Evolutionary conservation across 2,113 vertebrate genomes (phyloP), one percentile per base, ranked within the genome.

Genomic region (Petroica traversi): DNA sequence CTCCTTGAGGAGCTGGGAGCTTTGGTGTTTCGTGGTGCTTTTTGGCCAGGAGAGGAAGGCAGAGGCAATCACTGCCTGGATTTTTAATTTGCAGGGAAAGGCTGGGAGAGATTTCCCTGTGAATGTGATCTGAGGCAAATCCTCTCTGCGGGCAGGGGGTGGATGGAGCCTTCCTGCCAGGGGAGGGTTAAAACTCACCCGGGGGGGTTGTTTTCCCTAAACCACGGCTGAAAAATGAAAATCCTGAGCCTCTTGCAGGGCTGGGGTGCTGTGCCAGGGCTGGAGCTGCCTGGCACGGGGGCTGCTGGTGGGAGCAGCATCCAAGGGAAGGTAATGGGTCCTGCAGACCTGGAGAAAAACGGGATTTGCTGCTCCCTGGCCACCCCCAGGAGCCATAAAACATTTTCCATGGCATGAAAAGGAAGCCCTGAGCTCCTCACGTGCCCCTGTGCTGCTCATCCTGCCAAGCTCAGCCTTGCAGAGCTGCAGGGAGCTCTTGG

Each of bases 301-400:
- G n/a, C n/a, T n/a, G n/a, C n/a, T n/a, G n/a, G n/a, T n/a, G n/a
- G 22, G 14, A 62, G n/a, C 55, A 20, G 36, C n/a, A 4, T 43
- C 67, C 1, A 0, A 14, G 46, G 22, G 57, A 40, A 4, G 1
- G 8, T 1, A 3, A 6, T 2, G 29, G 26, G 14, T 51, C 59
- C 59, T 45, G 14, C 25, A 43, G 40, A 33, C n/a, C 26, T 64
- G 57, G 38, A n/a, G 52, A 33, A 66, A 69, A 58, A 5, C 26
- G 6, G 11, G 41, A 5, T 40, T 73, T 84, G 43, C 57, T 24
- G 19, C 20, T 45, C 28, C 25, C 22, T 3, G 8, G 43, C 52
- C 1, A 2, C 18, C 20, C 48, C 0, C 1, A 52, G 71, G 57
- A 85, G 52, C 33, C 3, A 1, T 36, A 36, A 82, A 64, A 48